Evolutionary conservation across 2,888 invertebrate genomes (phyloP).

Genomic region (Caenorhabditis panamensis): DNA sequence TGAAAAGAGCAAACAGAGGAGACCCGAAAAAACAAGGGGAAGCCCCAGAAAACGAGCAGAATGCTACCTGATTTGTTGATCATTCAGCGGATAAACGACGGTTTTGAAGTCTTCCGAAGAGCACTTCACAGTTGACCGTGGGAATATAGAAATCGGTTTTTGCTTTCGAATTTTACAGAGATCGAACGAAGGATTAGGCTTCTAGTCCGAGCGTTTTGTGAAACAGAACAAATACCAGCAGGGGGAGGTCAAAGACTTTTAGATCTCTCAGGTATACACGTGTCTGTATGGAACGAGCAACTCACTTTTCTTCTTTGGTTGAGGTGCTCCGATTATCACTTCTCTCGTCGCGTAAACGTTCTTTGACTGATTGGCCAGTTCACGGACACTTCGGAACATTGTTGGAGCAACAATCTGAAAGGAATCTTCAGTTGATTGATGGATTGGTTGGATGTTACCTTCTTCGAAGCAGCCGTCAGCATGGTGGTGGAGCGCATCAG

Average conservation of each 20-base stretch:
- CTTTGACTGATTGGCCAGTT: slow-evolving; percentile 35
- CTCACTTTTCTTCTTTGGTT: slow-evolving; percentile 46
- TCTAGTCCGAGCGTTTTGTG: neutral
- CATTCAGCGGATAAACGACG: neutral
- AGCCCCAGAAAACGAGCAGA: slow-evolving; percentile 9
- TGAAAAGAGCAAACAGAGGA: slow-evolving; percentile 29
- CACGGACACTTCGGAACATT: slow-evolving; percentile 27
- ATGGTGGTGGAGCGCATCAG: slow-evolving; percentile 23
- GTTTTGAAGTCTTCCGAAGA: neutral
- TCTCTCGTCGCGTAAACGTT: slow-evolving; percentile 54
- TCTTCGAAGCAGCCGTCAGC: slow-evolving; percentile 27
- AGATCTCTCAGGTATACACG: neutral
- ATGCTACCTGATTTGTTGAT: neutral
- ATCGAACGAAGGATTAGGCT: neutral
- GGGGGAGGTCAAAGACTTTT: neutral
- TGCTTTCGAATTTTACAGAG: neutral
- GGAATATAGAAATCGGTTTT: neutral
- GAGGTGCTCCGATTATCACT: slow-evolving; percentile 38
- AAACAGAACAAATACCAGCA: slow-evolving; percentile 10
- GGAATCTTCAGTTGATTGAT: too few species aligned
- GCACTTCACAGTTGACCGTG: neutral
- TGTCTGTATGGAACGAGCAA: slow-evolving; percentile 14
- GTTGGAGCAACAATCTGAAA: neutral
- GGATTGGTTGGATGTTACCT: slow-evolving; percentile 1
- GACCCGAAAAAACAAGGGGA: slow-evolving; percentile 4